Evolutionary conservation across 2,888 invertebrate genomes (phyloP), one percentile per base, ranked within the genome.

Genomic region (Tipula lateralis): DNA sequence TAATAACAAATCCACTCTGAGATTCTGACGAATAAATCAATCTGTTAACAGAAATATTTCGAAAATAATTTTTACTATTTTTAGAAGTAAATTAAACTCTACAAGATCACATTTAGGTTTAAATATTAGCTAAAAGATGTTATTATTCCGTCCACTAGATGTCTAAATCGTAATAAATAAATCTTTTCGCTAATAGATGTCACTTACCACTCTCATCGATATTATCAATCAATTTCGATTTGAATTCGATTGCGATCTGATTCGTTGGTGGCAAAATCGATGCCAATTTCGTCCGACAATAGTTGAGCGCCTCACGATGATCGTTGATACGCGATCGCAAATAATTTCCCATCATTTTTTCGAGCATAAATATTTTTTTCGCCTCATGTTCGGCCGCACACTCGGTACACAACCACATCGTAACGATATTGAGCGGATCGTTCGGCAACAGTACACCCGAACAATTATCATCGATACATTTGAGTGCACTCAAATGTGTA

Each of bases 401-500:
- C 87, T 91, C 92, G 85, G 92, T 91, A 88, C 95, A 95, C 85
- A 92, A 91, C 95, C 95, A 95, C 4, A 91, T 88, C 0, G 94
- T 92, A 5, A 90, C 89, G 86, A 91, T 89, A 39, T 93, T 91
- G 85, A 93, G 89, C 3, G 94, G 93, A 88, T 94, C 91, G 0
- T 91, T 91, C 9, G 94, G 93, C 85, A 93, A 87, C 19, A 89
- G 88, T 84, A 88, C 86, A 19, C 90, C 89, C 66, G 87, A 87
- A 87, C 90, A 90, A 83, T 87, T 87, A 85, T 88, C 87, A 91
- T 88, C 91, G 91, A 92, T 85, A 90, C 91, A 87, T 89, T 91
- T 88, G 2, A 90, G 86, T 0, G 90, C 89, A 81, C 89, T 88
- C 39, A 90, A 85, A 84, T 88, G 88, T 0, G 90, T 90, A n/a